A percentile compares a stretch with the other conserved stretches of the same genome.
These are phyloP conservation scores for Cataglyphis cursor DNA, from an alignment of 2,888 invertebrate species.

Conservation along the genomic window DNA sequence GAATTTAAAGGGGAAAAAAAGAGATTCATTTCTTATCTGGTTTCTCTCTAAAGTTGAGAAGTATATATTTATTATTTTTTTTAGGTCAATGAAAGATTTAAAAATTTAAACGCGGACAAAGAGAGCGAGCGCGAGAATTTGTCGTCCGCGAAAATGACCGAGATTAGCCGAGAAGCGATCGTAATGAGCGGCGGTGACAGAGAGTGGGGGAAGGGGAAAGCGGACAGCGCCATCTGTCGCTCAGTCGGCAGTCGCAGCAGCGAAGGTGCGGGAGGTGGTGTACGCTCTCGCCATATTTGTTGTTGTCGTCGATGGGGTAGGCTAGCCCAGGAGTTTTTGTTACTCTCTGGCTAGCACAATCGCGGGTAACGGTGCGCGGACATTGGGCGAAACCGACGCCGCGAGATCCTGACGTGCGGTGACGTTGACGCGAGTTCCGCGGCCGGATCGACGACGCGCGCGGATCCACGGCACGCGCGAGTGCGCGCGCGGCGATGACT, in stretches of 20 bases:
- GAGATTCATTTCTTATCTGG: no score
- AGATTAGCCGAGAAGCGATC: conserved; percentile 6
- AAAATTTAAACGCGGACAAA: not conserved
- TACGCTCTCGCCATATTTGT: conserved; percentile 92
- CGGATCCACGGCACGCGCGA: not conserved
- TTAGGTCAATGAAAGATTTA: not conserved
- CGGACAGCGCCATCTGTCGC: conserved; percentile 68
- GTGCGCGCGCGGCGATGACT: conserved; percentile 63
- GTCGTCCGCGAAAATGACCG: conserved; percentile 34
- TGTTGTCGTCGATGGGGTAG: conserved; percentile 92
- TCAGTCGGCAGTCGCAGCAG: conserved; percentile 65
- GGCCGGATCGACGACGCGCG: not conserved
- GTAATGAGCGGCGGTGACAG: not conserved
- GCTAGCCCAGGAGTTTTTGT: conserved; percentile 72
- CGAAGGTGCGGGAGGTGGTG: conserved; percentile 72
- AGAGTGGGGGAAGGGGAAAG: conserved; percentile 21
- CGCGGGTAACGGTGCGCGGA: not conserved
- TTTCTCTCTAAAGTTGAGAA: no score
- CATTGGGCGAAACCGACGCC: not conserved
- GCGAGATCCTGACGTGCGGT: not conserved
- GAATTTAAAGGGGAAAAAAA: no score
- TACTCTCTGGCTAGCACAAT: conserved; percentile 41
- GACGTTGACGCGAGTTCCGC: not conserved
- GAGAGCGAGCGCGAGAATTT: not conserved
- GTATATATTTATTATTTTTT: not conserved